Percentiles rank a stretch among this genome's conserved stretches.
Conservation (phyloP, 1,140 invertebrate species). For the Geopemphigus sp. region DNA sequence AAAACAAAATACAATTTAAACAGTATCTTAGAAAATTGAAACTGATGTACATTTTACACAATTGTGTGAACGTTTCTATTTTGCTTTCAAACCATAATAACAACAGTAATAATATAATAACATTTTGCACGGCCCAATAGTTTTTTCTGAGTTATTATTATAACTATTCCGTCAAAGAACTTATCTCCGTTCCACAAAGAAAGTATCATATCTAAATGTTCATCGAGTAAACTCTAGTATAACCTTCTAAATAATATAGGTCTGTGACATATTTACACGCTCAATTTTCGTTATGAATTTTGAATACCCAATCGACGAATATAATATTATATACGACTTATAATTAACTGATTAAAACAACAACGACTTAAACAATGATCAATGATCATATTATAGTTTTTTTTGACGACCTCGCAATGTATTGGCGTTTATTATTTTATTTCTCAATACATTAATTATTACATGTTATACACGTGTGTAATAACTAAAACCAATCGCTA, state of each 20-base stretch:
- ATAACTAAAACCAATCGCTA: too few relatives aligned
- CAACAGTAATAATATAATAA: constrained; percentile 10
- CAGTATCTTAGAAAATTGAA: constrained; percentile 14
- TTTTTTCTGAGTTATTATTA: constrained; percentile 19
- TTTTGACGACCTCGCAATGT: too few relatives aligned
- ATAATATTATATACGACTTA: not conserved
- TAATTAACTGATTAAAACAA: constrained; percentile 25
- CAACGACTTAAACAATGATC: not conserved
- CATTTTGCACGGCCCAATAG: constrained; percentile 27
- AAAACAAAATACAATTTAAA: not conserved
- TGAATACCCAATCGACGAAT: not conserved
- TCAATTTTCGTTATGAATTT: not conserved
- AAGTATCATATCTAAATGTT: constrained; percentile 1
- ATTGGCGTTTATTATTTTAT: too few relatives aligned
- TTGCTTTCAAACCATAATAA: constrained; percentile 14
- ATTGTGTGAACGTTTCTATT: constrained; percentile 24
- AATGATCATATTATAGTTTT: not conserved
- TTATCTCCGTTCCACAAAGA: constrained; percentile 1
- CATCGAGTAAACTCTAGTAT: constrained; percentile 31
- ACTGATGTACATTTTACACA: not conserved
- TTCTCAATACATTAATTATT: too few relatives aligned
- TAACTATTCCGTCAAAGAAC: constrained; percentile 21
- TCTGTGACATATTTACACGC: constrained; percentile 4
- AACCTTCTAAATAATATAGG: not conserved
- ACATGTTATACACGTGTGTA: too few relatives aligned